Evolutionary conservation across 2,888 invertebrate genomes (phyloP).

Genomic region (Agonum fuliginosum): DNA sequence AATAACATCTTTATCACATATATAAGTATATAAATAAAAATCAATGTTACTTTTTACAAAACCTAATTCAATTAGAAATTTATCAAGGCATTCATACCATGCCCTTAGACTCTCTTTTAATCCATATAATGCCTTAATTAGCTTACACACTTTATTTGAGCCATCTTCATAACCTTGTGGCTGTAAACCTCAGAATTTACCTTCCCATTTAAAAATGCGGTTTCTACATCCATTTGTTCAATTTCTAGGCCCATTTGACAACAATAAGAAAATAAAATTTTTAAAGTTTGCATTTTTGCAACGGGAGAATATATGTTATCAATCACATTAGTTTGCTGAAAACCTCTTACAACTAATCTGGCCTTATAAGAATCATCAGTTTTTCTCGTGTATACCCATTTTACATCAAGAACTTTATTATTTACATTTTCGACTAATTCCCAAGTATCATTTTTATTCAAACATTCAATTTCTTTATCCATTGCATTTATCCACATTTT

Average conservation of each 20-base stretch:
- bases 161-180: not conserved
- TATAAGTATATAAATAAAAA: constrained; percentile 63
- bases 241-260: constrained; percentile 60
- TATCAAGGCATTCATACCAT: constrained; percentile 63
- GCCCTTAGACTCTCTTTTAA: constrained; percentile 64
- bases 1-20: constrained; percentile 26
- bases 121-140: constrained; percentile 64
- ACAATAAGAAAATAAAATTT: constrained; percentile 61
- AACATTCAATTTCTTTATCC: constrained; percentile 61
- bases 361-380: too few species aligned
- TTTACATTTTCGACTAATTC: constrained; percentile 37
- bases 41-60: constrained; percentile 62
- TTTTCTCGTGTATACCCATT: not conserved
- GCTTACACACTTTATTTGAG: not conserved
- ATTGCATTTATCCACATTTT: not conserved
- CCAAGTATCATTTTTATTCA: constrained; percentile 19
- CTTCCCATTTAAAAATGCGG: constrained; percentile 65
- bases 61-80: constrained; percentile 58
- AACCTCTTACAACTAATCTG: too few species aligned
- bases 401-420: constrained; percentile 60
- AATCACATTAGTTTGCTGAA: not conserved
- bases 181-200: constrained; percentile 64
- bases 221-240: constrained; percentile 65
- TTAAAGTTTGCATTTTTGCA: not conserved
- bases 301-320: not conserved